Conservation (phyloP, 2,797 vertebrate species). For the Pangasius djambal region DNA sequence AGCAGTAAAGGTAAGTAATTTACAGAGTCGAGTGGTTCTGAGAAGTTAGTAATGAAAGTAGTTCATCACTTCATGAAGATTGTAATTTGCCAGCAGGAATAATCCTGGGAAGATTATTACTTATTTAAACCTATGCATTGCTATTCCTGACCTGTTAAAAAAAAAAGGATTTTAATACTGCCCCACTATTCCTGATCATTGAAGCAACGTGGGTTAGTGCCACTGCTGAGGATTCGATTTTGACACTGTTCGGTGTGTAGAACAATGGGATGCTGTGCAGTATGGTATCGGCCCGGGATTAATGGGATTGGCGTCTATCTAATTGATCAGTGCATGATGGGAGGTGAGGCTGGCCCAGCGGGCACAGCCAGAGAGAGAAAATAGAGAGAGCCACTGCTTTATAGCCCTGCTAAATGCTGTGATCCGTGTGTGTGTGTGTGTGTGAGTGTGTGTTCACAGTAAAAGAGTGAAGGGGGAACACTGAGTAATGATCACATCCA, state of each 20-base stretch:
- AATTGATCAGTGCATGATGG: conserved; percentile 58
- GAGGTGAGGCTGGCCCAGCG: conserved; percentile 31
- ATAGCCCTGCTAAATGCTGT: conserved; percentile 3
- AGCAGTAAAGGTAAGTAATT: not conserved
- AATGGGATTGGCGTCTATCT: conserved; percentile 74
- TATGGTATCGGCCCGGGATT: conserved; percentile 59
- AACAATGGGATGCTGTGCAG: conserved; percentile 17
- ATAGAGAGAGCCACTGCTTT: not conserved
- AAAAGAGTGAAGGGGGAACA: no score
- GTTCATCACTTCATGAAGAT: not conserved
- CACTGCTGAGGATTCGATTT: conserved; percentile 9
- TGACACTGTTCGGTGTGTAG: conserved; percentile 20
- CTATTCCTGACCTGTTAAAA: not conserved
- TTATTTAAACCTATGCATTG: not conserved
- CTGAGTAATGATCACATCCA: not conserved
- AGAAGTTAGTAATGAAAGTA: not conserved
- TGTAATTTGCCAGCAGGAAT: not conserved
- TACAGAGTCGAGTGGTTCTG: not conserved
- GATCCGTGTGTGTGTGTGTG: not conserved
- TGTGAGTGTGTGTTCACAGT: not conserved
- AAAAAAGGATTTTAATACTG: not conserved
- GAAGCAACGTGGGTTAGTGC: not conserved
- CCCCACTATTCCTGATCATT: not conserved
- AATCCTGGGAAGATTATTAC: not conserved
- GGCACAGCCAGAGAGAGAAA: conserved; percentile 20